Percentiles rank a stretch among this genome's conserved stretches.
Evolutionary conservation across 1,140 invertebrate genomes (phyloP).

Genomic region (Drosophila navojoa): DNA sequence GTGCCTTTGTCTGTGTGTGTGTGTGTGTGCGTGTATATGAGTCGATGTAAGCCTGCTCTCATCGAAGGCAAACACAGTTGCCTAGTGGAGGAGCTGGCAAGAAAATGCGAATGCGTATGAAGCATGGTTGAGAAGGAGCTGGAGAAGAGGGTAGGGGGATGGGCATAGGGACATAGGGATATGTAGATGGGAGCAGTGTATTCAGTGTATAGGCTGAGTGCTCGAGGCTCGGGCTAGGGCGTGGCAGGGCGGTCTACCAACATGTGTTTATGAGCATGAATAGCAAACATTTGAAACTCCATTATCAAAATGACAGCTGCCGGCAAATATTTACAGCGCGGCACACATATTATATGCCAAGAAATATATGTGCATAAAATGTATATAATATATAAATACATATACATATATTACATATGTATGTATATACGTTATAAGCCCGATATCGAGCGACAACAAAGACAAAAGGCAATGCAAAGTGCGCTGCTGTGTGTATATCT

Average conservation of each 20-base stretch:
- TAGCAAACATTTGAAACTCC: slow-evolving; percentile 63
- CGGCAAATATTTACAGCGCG: slow-evolving; percentile 58
- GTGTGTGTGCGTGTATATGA: too few relatives aligned
- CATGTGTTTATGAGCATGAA: slow-evolving; percentile 54
- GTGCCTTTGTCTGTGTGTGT: slow-evolving; percentile 2
- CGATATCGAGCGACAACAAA: slow-evolving; percentile 32
- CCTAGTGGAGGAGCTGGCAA: slow-evolving; percentile 1
- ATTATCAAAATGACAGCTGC: slow-evolving; percentile 65
- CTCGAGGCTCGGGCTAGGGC: neutral
- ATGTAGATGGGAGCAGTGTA: neutral
- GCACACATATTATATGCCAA: slow-evolving; percentile 33
- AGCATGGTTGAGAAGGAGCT: neutral
- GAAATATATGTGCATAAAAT: slow-evolving; percentile 11
- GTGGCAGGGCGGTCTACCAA: slow-evolving; percentile 30
- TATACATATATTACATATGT: neutral
- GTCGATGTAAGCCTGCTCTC: slow-evolving; percentile 19
- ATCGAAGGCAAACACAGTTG: slow-evolving; percentile 32
- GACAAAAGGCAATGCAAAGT: slow-evolving; percentile 18
- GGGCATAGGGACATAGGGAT: too few relatives aligned
- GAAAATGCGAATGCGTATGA: neutral
- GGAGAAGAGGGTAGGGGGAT: too few relatives aligned
- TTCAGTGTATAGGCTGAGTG: neutral
- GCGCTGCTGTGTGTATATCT: neutral
- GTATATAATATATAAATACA: slow-evolving; percentile 6
- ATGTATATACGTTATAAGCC: slow-evolving; percentile 7